A percentile compares a stretch with the other conserved stretches of the same genome.
Evolutionary conservation across 2,797 vertebrate genomes (phyloP).

Genomic region (Pangasius macronema): DNA sequence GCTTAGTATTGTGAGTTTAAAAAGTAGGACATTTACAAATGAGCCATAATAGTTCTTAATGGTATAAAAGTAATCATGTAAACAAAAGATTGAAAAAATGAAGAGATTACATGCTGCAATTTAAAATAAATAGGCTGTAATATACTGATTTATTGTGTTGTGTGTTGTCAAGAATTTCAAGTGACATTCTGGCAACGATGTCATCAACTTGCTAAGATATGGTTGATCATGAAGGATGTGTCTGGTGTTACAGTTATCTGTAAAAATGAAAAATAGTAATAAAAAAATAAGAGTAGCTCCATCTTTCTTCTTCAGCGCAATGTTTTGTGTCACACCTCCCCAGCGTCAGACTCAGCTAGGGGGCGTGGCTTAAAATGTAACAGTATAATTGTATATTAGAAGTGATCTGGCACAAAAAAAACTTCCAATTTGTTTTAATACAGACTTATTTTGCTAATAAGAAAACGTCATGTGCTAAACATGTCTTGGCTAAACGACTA

Average conservation of each 20-base stretch:
- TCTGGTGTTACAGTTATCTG: background rate
- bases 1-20: background rate
- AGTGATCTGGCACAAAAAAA: background rate
- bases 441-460: too few relatives aligned
- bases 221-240: background rate
- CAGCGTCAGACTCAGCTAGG: background rate
- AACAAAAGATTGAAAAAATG: background rate
- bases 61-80: background rate
- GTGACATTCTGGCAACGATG: background rate
- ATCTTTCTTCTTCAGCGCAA: background rate
- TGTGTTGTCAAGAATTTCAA: background rate
- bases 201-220: background rate
- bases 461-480: background rate
- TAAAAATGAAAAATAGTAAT: background rate
- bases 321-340: background rate
- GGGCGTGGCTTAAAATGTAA: background rate
- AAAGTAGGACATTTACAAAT: background rate
- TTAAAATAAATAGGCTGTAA: background rate
- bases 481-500: background rate
- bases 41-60: background rate
- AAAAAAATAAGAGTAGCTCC: too few relatives aligned
- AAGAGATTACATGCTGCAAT: too few relatives aligned
- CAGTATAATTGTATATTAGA: background rate
- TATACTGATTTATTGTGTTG: background rate
- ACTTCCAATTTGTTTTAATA: too few relatives aligned